phyloP scores from a whole-genome alignment of 2,888 invertebrate genomes.

The Nemapogon koenigi region DNA sequence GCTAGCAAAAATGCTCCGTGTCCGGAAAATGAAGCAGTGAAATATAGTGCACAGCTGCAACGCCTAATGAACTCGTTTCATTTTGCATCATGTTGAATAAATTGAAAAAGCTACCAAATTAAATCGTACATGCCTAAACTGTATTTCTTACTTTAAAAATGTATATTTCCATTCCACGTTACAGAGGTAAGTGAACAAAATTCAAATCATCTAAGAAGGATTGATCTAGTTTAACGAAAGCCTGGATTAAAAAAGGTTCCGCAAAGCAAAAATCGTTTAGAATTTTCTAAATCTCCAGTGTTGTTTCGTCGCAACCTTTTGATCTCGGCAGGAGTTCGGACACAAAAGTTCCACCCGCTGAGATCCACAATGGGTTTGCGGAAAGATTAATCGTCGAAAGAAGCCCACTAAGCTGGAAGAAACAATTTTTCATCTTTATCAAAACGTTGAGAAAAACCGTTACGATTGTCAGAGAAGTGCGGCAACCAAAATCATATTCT shows the following conservation, averaged over 20 bases:
- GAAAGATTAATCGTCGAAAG: slow-evolving; percentile 59
- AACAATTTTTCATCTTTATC: slow-evolving; percentile 63
- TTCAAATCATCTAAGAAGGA: too few relatives aligned
- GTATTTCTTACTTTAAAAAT: too few relatives aligned
- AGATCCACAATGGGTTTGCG: slow-evolving; percentile 52
- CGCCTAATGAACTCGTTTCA: slow-evolving; percentile 51
- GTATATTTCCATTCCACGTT: too few relatives aligned
- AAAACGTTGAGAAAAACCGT: slow-evolving; percentile 38
- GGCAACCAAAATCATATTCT: slow-evolving; percentile 7
- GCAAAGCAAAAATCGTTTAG: slow-evolving; percentile 1
- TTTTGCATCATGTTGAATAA: slow-evolving; percentile 34
- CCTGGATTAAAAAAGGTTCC: too few relatives aligned
- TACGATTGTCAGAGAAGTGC: slow-evolving; percentile 23
- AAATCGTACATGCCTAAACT: too few relatives aligned
- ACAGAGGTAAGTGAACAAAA: too few relatives aligned
- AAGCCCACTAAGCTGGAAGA: slow-evolving; percentile 42
- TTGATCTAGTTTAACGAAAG: too few relatives aligned
- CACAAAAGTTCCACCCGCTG: slow-evolving; percentile 44
- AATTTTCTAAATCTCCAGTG: slow-evolving; percentile 8
- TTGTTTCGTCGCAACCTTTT: slow-evolving; percentile 42
- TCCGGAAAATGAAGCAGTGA: slow-evolving; percentile 41
- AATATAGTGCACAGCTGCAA: slow-evolving; percentile 46
- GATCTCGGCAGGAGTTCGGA: slow-evolving; percentile 42
- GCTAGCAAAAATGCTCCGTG: slow-evolving; percentile 7
- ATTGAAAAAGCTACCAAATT: slow-evolving; percentile 29